These are phyloP conservation scores for Smittia aterrima DNA, from an alignment of 2,888 invertebrate genomes.

Conservation along the genomic window DNA sequence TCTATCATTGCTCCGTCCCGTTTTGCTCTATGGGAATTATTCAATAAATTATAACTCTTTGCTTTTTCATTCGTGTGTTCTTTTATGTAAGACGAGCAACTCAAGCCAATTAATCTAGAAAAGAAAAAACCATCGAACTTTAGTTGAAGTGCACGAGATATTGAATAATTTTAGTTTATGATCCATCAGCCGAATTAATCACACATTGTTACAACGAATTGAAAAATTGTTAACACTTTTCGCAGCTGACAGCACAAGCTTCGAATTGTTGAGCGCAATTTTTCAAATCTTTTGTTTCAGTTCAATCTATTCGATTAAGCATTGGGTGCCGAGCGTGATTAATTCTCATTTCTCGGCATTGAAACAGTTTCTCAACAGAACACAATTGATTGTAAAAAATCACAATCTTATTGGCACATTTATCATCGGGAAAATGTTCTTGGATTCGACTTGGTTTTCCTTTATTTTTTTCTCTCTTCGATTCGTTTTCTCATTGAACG, in stretches of 20 bases:
- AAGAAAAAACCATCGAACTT: neutral
- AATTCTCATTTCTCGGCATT: slow-evolving; percentile 18
- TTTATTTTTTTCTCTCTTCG: neutral
- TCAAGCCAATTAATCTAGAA: neutral
- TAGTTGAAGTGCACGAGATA: neutral
- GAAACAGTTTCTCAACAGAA: slow-evolving; percentile 9
- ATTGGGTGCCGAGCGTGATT: neutral
- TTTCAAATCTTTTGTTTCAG: neutral
- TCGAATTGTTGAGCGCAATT: neutral
- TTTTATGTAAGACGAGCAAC: neutral
- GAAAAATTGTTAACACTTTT: neutral
- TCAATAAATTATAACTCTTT: neutral
- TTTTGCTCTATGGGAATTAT: neutral
- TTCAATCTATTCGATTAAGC: neutral
- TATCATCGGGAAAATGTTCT: neutral
- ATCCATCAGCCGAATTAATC: neutral
- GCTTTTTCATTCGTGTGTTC: neutral
- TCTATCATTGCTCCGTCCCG: neutral
- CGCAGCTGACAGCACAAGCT: neutral
- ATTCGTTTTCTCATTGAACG: neutral
- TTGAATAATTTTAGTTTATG: neutral
- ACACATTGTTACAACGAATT: neutral
- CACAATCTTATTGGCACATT: neutral
- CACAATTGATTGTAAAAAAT: slow-evolving; percentile 2
- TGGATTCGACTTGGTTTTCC: neutral